phyloP scores from a whole-genome alignment of 2,113 vertebrate species.

The Salvelinus fontinalis region DNA sequence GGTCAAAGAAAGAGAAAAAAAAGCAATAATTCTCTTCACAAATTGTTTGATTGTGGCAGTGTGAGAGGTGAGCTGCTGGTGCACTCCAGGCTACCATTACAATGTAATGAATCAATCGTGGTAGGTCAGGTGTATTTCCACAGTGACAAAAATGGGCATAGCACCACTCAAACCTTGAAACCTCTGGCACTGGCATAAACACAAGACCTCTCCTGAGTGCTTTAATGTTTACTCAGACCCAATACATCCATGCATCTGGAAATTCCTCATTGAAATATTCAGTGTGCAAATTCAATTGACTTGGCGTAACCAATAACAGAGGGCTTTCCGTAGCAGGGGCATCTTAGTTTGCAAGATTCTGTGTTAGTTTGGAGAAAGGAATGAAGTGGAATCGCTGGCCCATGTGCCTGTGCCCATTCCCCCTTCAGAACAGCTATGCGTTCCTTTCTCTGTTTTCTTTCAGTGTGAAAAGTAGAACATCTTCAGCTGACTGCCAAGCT shows the following conservation, averaged over 20 bases:
- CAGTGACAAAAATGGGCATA: constrained; percentile 14
- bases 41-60: no score
- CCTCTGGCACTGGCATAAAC: constrained; percentile 57
- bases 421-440: neutral
- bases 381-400: constrained; percentile 29
- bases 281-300: constrained; percentile 66
- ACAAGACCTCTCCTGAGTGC: constrained; percentile 43
- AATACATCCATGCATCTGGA: constrained; percentile 61
- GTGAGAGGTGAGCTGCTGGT: no score
- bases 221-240: constrained; percentile 69
- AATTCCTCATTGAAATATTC: constrained; percentile 55
- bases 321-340: constrained; percentile 46
- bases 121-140: constrained; percentile 33
- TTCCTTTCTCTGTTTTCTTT: neutral
- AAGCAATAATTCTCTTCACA: no score
- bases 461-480: neutral
- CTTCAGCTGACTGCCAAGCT: neutral
- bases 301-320: constrained; percentile 63
- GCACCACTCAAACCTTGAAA: constrained; percentile 16
- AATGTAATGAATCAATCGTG: constrained; percentile 11
- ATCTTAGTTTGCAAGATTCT: constrained; percentile 47
- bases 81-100: constrained; percentile 16
- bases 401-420: neutral
- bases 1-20: neutral
- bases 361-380: constrained; percentile 32